Evolutionary conservation across 2,888 invertebrate genomes (phyloP).

Genomic region (Chrysolina haemoptera): DNA sequence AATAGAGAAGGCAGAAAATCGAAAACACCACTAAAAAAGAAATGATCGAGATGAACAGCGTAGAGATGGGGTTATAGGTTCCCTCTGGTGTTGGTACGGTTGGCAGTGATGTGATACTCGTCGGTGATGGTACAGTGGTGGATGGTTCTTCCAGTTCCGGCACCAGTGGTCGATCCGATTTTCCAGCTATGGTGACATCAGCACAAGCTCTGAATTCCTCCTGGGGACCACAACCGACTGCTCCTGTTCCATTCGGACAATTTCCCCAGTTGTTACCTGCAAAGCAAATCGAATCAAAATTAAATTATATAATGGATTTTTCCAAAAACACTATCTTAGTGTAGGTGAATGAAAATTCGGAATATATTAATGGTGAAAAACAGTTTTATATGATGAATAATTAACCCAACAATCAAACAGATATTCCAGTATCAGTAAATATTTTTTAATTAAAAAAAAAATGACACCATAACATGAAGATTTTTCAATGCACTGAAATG

Average conservation of each 20-base stretch:
- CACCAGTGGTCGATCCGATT: constrained; percentile 70
- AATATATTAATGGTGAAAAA: neutral
- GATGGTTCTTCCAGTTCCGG: constrained; percentile 54
- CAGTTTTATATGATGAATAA: neutral
- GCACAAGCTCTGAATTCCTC: constrained; percentile 91
- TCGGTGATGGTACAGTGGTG: constrained; percentile 65
- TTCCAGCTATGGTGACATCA: constrained; percentile 81
- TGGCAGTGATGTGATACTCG: constrained; percentile 63
- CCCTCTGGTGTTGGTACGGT: constrained; percentile 59
- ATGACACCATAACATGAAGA: too few relatives aligned
- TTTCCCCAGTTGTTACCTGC: constrained; percentile 84
- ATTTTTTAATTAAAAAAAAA: too few relatives aligned
- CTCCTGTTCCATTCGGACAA: constrained; percentile 81
- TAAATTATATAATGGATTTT: too few relatives aligned
- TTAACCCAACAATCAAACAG: neutral
- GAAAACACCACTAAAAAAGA: constrained; percentile 79
- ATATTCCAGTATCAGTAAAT: too few relatives aligned
- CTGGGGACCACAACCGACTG: constrained; percentile 90
- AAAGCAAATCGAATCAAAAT: constrained; percentile 29
- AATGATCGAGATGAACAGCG: constrained; percentile 76
- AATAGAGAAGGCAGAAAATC: constrained; percentile 78
- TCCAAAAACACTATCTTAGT: too few relatives aligned
- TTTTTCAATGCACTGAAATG: too few relatives aligned
- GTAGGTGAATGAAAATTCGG: neutral
- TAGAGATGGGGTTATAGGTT: constrained; percentile 71